Conservation (phyloP, 2,888 invertebrate species). For the Choristoneura rosaceana region DNA sequence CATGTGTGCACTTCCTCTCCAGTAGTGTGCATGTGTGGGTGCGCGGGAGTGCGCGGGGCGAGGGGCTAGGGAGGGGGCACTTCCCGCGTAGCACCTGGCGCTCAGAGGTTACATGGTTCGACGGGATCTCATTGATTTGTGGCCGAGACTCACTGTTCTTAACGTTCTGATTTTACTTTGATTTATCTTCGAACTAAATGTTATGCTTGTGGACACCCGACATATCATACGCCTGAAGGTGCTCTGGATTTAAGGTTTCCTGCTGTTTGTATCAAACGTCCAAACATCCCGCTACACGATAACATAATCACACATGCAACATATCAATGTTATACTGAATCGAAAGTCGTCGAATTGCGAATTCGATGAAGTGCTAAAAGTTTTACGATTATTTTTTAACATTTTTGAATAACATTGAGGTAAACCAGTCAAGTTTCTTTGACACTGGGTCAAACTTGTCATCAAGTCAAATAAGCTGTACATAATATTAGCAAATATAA, state of each 20-base stretch:
- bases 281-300: neutral
- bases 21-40: slow-evolving; percentile 53
- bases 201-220: slow-evolving; percentile 16
- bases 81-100: slow-evolving; percentile 85
- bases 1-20: slow-evolving; percentile 62
- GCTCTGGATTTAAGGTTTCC: slow-evolving; percentile 17
- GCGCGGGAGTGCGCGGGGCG: slow-evolving; percentile 56
- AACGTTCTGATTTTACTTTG: slow-evolving; percentile 68
- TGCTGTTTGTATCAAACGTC: slow-evolving; percentile 24
- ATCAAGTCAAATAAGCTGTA: slow-evolving; percentile 17
- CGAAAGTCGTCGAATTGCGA: neutral
- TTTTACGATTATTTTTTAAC: neutral
- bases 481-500: slow-evolving; percentile 24
- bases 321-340: neutral
- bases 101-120: slow-evolving; percentile 74
- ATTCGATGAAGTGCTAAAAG: neutral
- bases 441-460: slow-evolving; percentile 5
- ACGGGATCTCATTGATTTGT: slow-evolving; percentile 81
- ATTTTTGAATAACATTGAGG: slow-evolving; percentile 1
- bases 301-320: slow-evolving; percentile 6
- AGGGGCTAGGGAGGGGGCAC: slow-evolving; percentile 57
- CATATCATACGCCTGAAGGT: slow-evolving; percentile 5
- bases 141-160: slow-evolving; percentile 69
- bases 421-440: slow-evolving; percentile 2
- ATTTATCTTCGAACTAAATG: slow-evolving; percentile 50